Evolutionary conservation across 2,797 vertebrate species (phyloP).

Genomic region (Leptoclinus maculatus): DNA sequence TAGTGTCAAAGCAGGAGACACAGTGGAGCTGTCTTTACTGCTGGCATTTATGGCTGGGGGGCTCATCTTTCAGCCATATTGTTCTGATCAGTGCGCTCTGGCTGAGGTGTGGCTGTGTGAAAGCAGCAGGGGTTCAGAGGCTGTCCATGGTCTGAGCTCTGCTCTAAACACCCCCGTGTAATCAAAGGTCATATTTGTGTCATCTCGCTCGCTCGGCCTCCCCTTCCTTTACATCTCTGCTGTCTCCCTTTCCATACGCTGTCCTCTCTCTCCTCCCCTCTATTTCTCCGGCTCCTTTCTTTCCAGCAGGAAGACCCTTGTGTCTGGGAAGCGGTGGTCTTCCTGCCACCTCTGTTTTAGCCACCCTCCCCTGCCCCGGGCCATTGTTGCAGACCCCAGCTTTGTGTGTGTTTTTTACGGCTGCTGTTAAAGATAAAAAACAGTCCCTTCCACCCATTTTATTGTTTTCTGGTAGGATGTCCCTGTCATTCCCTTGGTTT

Average conservation of each 20-base stretch:
- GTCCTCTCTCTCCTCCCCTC: constrained; percentile 63
- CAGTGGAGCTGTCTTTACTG: constrained; percentile 76
- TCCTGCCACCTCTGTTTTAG: constrained; percentile 81
- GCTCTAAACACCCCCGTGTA: constrained; percentile 74
- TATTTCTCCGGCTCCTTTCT: constrained; percentile 66
- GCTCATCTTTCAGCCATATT: constrained; percentile 83
- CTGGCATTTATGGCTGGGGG: constrained; percentile 73
- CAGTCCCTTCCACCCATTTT: constrained; percentile 80
- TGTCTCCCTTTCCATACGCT: constrained; percentile 55
- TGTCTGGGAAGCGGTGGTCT: constrained; percentile 82
- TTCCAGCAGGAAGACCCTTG: constrained; percentile 79
- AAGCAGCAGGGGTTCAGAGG: constrained; percentile 60
- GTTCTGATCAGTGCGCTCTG: constrained; percentile 75
- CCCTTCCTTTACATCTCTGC: constrained; percentile 67
- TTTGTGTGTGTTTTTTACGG: constrained; percentile 84
- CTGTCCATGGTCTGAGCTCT: constrained; percentile 55
- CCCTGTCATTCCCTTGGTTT: constrained; percentile 83
- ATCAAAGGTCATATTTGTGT: constrained; percentile 79
- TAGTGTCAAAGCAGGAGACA: constrained; percentile 75
- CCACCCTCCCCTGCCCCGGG: constrained; percentile 72
- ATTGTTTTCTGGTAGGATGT: constrained; percentile 86
- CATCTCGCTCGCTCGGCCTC: constrained; percentile 57
- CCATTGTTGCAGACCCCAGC: constrained; percentile 84
- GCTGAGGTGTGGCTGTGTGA: constrained; percentile 78
- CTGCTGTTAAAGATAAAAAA: constrained; percentile 88